Conservation (phyloP, 1,140 invertebrate species). For the Drosophila ercepeae region DNA sequence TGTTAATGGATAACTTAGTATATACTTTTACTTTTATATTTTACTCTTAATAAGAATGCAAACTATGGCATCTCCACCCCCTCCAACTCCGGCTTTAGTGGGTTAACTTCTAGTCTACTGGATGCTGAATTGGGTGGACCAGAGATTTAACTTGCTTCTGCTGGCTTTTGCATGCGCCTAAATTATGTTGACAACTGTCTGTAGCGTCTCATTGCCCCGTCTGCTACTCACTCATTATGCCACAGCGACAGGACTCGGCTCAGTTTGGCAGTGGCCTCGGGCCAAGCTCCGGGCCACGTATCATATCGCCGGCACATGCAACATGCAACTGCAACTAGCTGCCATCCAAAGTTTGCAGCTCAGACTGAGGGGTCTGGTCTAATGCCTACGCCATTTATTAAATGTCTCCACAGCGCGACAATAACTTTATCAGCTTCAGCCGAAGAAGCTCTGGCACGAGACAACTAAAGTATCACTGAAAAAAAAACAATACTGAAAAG, state of each 20-base stretch:
- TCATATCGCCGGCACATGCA: conserved; percentile 75
- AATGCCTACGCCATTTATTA: conserved; percentile 83
- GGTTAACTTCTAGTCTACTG: conserved; percentile 5
- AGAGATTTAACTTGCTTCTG: conserved; percentile 44
- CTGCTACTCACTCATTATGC: conserved; percentile 80
- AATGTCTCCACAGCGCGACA: conserved; percentile 80
- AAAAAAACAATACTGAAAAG: neutral
- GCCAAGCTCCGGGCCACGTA: conserved; percentile 45
- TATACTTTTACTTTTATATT: too few species aligned
- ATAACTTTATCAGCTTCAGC: conserved; percentile 79
- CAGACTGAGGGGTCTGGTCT: conserved; percentile 47
- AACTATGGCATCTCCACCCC: neutral
- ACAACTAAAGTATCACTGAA: conserved; percentile 13
- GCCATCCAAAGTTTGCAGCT: conserved; percentile 6
- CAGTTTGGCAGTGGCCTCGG: conserved; percentile 10
- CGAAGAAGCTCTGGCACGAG: conserved; percentile 26
- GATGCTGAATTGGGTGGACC: conserved; percentile 2
- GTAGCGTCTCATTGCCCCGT: conserved; percentile 75
- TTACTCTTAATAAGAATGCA: too few species aligned
- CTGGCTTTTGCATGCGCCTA: conserved; percentile 75
- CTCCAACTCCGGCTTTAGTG: neutral
- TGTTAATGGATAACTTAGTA: too few species aligned
- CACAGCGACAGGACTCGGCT: conserved; percentile 34
- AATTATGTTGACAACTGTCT: conserved; percentile 82
- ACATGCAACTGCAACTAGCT: conserved; percentile 65